Conservation (phyloP, 2,113 vertebrate species). For the Sylvia atricapilla region DNA sequence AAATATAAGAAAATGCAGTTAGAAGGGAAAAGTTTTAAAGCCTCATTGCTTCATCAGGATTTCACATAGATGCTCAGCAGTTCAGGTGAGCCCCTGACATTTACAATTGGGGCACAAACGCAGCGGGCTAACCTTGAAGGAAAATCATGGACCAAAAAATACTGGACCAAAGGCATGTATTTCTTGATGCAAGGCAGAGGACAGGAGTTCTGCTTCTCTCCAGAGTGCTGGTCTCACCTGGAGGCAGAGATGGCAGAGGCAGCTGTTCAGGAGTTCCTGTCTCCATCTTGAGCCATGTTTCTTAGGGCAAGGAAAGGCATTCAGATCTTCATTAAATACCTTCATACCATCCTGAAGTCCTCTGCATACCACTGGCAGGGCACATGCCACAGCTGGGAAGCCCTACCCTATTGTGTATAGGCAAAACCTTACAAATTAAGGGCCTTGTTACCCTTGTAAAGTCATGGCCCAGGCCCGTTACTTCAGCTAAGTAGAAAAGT, state of each 20-base stretch:
- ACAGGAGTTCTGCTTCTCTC: not conserved
- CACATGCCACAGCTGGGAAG: not conserved
- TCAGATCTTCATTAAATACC: not conserved
- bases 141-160: not conserved
- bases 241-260: not conserved
- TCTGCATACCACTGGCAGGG: not conserved
- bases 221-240: accelerated
- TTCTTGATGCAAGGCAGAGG: not conserved
- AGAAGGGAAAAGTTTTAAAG: not conserved
- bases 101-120: not conserved
- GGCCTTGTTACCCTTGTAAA: not conserved
- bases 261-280: not conserved
- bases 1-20: constrained; percentile 8
- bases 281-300: not conserved
- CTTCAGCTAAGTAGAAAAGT: not conserved
- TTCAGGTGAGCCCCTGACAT: not conserved
- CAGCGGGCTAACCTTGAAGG: not conserved
- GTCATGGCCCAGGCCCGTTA: not conserved
- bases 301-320: not conserved
- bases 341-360: not conserved
- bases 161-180: not conserved
- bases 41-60: not conserved
- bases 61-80: not conserved
- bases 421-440: not conserved
- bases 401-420: too few species aligned